A percentile compares a stretch with the other conserved stretches of the same genome.
Evolutionary conservation across 2,113 vertebrate genomes (phyloP).

Genomic region (Leucoraja erinaceus): DNA sequence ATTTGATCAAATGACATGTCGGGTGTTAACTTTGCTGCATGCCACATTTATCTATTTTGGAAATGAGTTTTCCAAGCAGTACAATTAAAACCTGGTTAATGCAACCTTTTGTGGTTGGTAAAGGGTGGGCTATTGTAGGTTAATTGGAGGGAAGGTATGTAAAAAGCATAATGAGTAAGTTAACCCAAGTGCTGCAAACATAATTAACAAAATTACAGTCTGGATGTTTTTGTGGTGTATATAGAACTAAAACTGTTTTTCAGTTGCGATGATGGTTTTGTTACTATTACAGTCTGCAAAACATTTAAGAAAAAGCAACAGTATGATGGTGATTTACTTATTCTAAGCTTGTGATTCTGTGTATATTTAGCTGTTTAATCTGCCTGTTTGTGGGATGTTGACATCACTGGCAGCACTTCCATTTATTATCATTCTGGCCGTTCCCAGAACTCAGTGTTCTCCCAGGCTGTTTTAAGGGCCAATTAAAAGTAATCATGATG

Average conservation of each 20-base stretch:
- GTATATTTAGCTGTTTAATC: too few relatives aligned
- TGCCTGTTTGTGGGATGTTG: too few relatives aligned
- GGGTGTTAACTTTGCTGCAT: not conserved
- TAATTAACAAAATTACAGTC: not conserved
- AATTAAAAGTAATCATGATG: too few relatives aligned
- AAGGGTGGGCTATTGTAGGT: not conserved
- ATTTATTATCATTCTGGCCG: too few relatives aligned
- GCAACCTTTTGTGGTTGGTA: not conserved
- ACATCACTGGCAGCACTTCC: too few relatives aligned
- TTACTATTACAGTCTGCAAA: not conserved
- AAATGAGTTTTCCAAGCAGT: not conserved
- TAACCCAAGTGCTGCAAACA: not conserved
- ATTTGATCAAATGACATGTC: not conserved
- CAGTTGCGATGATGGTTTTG: not conserved
- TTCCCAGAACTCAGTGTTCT: too few relatives aligned
- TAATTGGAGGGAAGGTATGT: not conserved
- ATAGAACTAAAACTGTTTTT: too few relatives aligned
- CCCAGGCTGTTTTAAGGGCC: too few relatives aligned
- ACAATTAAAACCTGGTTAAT: not conserved
- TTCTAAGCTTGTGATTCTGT: too few relatives aligned
- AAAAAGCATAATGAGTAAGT: not conserved
- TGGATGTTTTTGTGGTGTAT: too few relatives aligned
- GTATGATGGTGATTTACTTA: not conserved
- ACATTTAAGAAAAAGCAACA: not conserved
- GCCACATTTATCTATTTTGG: not conserved